These are phyloP conservation scores for Vanessa cardui DNA, from an alignment of 2,888 invertebrate species.

Conservation along the genomic window DNA sequence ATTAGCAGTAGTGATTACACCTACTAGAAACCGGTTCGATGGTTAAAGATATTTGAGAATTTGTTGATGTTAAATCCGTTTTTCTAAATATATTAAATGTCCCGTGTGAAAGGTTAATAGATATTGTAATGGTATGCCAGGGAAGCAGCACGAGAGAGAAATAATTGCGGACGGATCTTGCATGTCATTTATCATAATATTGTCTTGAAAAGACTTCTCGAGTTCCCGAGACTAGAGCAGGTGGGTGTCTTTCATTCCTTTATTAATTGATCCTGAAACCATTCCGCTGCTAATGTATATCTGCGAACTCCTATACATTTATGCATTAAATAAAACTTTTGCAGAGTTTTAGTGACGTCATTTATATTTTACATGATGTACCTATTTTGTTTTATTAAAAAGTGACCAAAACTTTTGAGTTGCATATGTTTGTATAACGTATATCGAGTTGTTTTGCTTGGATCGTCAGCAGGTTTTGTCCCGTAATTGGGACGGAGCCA, in stretches of 20 bases:
- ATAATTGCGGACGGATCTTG: slow-evolving; percentile 56
- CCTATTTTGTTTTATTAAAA: neutral
- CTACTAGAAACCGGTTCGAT: too few species aligned
- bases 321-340: too few species aligned
- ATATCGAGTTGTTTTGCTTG: slow-evolving; percentile 26
- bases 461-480: slow-evolving; percentile 38
- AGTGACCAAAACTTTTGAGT: neutral
- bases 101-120: slow-evolving; percentile 49
- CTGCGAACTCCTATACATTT: neutral
- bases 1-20: too few species aligned
- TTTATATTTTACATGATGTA: too few species aligned
- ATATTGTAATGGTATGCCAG: slow-evolving; percentile 45
- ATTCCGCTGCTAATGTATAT: slow-evolving; percentile 38
- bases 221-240: slow-evolving; percentile 54
- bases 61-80: neutral
- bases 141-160: slow-evolving; percentile 46
- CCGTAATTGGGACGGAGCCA: slow-evolving; percentile 45
- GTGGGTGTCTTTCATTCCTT: slow-evolving; percentile 60
- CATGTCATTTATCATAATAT: slow-evolving; percentile 73
- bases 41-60: neutral
- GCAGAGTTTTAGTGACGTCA: too few species aligned
- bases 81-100: slow-evolving; percentile 1
- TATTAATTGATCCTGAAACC: slow-evolving; percentile 60
- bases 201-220: slow-evolving; percentile 64
- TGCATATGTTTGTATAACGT: slow-evolving; percentile 11